A percentile compares a stretch with the other conserved stretches of the same genome.
Conservation (phyloP, 2,888 invertebrate species). For the Diploptera punctata region DNA sequence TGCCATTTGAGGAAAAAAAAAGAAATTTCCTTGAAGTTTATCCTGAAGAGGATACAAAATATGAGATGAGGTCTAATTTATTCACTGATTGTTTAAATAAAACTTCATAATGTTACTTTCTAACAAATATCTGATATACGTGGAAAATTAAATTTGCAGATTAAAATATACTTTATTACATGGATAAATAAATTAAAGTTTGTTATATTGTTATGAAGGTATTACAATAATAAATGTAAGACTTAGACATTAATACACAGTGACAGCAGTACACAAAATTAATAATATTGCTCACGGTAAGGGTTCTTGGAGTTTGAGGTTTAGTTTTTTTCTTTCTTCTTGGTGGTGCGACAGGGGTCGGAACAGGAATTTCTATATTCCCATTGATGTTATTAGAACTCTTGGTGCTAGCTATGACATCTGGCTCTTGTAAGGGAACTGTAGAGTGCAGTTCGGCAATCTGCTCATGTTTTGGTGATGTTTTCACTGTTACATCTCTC, state of each 20-base stretch:
- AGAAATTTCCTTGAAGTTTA: no score
- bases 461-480: neutral
- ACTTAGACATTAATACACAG: neutral
- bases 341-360: slow-evolving; percentile 76
- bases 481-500: neutral
- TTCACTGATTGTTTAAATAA: no score
- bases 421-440: slow-evolving; percentile 76
- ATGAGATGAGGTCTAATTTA: no score
- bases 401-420: slow-evolving; percentile 93
- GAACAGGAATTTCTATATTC: slow-evolving; percentile 48
- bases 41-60: no score
- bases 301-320: slow-evolving; percentile 51
- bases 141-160: no score
- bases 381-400: slow-evolving; percentile 52
- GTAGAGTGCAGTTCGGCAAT: neutral
- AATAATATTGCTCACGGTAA: slow-evolving; percentile 51
- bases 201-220: neutral
- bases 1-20: no score
- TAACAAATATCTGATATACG: no score
- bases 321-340: slow-evolving; percentile 75
- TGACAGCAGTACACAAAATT: neutral
- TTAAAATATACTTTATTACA: no score
- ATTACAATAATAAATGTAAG: neutral
- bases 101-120: no score
- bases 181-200: no score